Conservation (phyloP, 2,797 vertebrate genomes). For the Apogon talboti region DNA sequence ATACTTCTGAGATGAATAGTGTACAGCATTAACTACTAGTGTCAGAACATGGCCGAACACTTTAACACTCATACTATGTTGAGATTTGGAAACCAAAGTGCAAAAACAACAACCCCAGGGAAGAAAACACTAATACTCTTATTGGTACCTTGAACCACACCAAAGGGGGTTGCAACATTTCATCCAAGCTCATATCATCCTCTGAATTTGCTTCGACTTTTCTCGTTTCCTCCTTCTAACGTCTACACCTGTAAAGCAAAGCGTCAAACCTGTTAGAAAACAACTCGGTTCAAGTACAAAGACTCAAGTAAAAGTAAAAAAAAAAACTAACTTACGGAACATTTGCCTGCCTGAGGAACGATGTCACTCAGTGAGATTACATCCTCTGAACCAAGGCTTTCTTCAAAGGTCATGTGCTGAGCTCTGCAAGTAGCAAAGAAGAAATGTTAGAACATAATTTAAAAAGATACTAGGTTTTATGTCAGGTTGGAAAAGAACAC, state of each 20-base stretch:
- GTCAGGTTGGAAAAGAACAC: neutral
- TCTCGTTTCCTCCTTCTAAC: constrained; percentile 17
- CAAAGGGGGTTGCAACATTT: constrained; percentile 33
- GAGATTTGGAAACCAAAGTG: constrained; percentile 59
- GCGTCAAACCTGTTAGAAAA: constrained; percentile 79
- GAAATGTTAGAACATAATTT: neutral
- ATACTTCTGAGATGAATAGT: constrained; percentile 51
- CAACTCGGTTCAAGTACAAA: constrained; percentile 67
- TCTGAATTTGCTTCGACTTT: constrained; percentile 26
- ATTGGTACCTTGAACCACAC: constrained; percentile 43
- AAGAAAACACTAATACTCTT: constrained; percentile 11
- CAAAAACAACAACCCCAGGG: constrained; percentile 30
- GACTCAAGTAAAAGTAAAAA: neutral
- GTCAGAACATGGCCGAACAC: constrained; percentile 28
- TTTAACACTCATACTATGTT: constrained; percentile 8
- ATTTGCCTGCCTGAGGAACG: constrained; percentile 76
- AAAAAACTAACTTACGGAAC: constrained; percentile 78
- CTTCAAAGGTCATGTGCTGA: constrained; percentile 55
- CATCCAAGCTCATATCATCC: constrained; percentile 26
- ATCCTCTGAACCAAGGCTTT: constrained; percentile 59
- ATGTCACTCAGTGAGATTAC: constrained; percentile 77
- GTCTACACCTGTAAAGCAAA: constrained; percentile 73
- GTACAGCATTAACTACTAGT: constrained; percentile 61
- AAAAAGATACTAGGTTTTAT: neutral
- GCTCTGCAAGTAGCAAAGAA: constrained; percentile 52